Percentiles rank a stretch among this genome's conserved stretches.
Conservation (phyloP, 2,113 vertebrate genomes). For the Solea senegalensis region DNA sequence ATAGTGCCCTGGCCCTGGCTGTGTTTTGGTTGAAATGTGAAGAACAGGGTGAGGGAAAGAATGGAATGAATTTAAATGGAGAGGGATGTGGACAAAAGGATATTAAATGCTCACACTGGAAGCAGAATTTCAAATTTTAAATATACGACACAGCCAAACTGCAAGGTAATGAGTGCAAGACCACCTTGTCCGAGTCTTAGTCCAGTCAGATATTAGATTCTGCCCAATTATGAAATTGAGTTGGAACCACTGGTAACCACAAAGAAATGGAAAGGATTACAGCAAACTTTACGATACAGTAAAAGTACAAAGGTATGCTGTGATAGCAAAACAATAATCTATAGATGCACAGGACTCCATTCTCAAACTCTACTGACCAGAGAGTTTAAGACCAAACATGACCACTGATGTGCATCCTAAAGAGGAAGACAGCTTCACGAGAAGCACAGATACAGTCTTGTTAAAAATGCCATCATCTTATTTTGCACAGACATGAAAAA, state of each 20-base stretch:
- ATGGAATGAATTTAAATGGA: constrained; percentile 4
- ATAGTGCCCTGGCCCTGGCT: constrained; percentile 32
- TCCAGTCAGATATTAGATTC: background rate
- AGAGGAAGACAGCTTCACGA: background rate
- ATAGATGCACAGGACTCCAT: background rate
- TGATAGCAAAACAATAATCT: background rate
- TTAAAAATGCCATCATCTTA: constrained; percentile 27
- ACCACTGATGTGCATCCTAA: background rate
- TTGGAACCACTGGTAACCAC: background rate
- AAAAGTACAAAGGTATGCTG: background rate
- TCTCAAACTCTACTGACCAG: background rate
- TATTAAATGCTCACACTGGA: constrained; percentile 1
- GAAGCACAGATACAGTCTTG: constrained; percentile 8
- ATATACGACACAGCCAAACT: constrained; percentile 9
- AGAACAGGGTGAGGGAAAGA: constrained; percentile 29
- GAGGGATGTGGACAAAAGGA: constrained; percentile 17
- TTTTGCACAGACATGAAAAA: constrained; percentile 31
- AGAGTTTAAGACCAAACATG: background rate
- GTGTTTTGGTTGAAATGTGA: constrained; percentile 28
- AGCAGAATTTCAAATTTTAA: constrained; percentile 17
- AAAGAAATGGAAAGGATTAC: background rate
- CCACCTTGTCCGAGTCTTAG: constrained; percentile 4
- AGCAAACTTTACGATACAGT: background rate
- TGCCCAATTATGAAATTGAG: background rate
- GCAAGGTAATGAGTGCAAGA: constrained; percentile 21